Evolutionary conservation across 2,888 invertebrate species (phyloP), one percentile per base, ranked within the genome.

Genomic region (Eulithis prunata): DNA sequence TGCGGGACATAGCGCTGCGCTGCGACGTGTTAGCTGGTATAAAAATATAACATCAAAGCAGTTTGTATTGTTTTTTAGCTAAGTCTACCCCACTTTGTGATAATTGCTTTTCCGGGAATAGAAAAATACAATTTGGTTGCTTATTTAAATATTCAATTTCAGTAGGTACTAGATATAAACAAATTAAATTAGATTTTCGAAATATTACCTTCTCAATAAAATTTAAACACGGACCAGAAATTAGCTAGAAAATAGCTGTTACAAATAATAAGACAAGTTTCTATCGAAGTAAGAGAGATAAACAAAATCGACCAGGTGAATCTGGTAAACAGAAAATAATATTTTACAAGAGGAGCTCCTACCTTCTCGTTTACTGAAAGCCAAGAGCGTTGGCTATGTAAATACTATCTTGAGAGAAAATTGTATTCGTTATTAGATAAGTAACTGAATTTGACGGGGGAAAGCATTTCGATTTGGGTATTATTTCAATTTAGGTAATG

Each of bases 381-480:
- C 61, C 68, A 66, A 75, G 74, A 78, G 75, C 69, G 75, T 73
- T 72, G 76, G 73, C 78, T 81, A 80, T 81, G 80, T 85, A 86
- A 84, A 84, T 83, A 80, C 78, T 82, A 82, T 80, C 78, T 73
- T 76, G 71, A 73, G 80, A 80, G 74, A 85, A 86, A 87, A 82
- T 83, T 84, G 83, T 83, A 79, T 80, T 82, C 75, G 75, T 75
- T 74, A 74, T 74, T 72, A 74, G 74, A 72, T 74, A 72, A 74
- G 74, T 83, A 87, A 86, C 84, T 81, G 83, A 83, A 86, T 87
- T 86, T 83, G 72, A 72, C 70, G 76, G 77, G 80, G 78, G 77
- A 74, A 75, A 75, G 74, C 72, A 71, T 74, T 77, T 77, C 71
- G 65, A 70, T 75, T 69, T 78, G 46, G 52, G 59, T 60, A 60